These are phyloP conservation scores for Choloepus didactylus DNA, from an alignment of 2,797 vertebrate species.

Conservation along the genomic window DNA sequence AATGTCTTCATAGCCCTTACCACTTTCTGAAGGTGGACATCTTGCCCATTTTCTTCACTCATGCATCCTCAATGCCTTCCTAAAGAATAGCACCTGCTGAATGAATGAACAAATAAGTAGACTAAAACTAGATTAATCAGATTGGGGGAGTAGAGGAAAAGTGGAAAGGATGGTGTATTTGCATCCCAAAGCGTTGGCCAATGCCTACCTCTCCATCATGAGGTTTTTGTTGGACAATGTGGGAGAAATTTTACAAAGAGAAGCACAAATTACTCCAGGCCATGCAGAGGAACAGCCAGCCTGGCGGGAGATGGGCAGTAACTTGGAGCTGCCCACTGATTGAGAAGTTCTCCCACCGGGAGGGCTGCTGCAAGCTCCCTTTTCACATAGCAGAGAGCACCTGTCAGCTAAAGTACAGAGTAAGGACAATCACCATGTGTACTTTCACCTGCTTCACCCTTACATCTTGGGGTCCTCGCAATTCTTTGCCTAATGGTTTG, in stretches of 20 bases:
- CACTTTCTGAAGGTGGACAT: not conserved
- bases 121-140: not conserved
- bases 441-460: not conserved
- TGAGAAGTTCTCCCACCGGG: not conserved
- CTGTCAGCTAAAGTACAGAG: not conserved
- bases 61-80: not conserved
- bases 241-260: not conserved
- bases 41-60: not conserved
- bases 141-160: not conserved
- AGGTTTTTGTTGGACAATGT: not conserved
- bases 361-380: not conserved
- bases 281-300: not conserved
- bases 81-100: not conserved
- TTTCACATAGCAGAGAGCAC: not conserved
- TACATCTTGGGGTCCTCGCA: not conserved
- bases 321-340: not conserved
- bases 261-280: not conserved
- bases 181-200: not conserved
- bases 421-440: not conserved
- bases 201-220: not conserved
- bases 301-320: not conserved
- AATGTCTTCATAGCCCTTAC: not conserved
- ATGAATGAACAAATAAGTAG: not conserved
- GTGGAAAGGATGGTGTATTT: not conserved
- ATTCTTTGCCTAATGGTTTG: not conserved